phyloP scores from a whole-genome alignment of 2,888 invertebrate genomes.

The Acrocyrtus sp. region DNA sequence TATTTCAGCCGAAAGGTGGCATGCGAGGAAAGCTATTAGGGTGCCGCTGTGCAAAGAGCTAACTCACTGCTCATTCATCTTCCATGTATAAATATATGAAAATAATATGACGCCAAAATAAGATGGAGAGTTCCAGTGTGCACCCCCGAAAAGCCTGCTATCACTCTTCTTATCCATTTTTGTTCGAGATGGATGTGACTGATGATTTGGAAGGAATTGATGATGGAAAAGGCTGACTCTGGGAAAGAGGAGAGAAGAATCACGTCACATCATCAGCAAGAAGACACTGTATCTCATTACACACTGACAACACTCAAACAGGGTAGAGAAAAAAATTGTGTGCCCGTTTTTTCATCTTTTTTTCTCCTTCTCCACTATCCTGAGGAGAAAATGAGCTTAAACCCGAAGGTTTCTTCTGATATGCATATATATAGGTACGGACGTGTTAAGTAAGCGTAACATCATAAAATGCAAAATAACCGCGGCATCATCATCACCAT shows the following conservation, averaged over 20 bases:
- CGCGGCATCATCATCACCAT: constrained; percentile 26
- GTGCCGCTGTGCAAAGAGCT: constrained; percentile 20
- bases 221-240: constrained; percentile 58
- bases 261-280: constrained; percentile 39
- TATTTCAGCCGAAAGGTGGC: too few relatives aligned
- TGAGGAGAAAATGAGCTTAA: constrained; percentile 48
- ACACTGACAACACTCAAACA: constrained; percentile 49
- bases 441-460: constrained; percentile 51
- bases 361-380: too few relatives aligned
- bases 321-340: constrained; percentile 22
- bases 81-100: constrained; percentile 1
- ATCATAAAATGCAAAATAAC: constrained; percentile 53
- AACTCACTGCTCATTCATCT: constrained; percentile 8
- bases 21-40: too few relatives aligned
- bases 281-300: constrained; percentile 62
- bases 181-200: constrained; percentile 54
- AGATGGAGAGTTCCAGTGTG: background rate
- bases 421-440: too few relatives aligned
- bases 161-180: constrained; percentile 29
- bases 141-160: background rate
- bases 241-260: constrained; percentile 21
- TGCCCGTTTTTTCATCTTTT: background rate
- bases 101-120: background rate
- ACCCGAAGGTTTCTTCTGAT: constrained; percentile 33
- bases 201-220: constrained; percentile 62